Evolutionary conservation across 2,888 invertebrate species (phyloP).

Genomic region (Dioctria rufipes): DNA sequence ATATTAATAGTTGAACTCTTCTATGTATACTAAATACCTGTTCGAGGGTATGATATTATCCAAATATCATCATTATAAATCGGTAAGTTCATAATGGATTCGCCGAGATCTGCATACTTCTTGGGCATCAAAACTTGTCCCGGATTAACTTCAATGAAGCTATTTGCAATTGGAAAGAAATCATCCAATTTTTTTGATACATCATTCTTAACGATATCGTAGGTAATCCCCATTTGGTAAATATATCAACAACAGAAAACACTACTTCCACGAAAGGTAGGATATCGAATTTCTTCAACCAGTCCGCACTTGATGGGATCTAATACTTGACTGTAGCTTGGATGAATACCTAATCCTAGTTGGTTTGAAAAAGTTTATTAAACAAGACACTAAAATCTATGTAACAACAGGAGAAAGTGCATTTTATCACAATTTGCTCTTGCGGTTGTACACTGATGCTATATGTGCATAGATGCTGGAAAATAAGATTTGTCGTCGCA

Average conservation of each 20-base stretch:
- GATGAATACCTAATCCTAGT: constrained; percentile 6
- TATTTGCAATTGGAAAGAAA: constrained; percentile 79
- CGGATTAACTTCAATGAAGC: constrained; percentile 82
- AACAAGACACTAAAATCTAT: constrained; percentile 16
- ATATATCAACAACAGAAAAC: not conserved
- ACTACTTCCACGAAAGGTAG: constrained; percentile 3
- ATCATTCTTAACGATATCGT: constrained; percentile 76
- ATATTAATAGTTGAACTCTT: not conserved
- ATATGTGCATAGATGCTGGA: constrained; percentile 13
- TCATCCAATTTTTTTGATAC: constrained; percentile 76
- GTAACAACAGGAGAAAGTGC: constrained; percentile 37
- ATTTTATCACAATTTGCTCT: constrained; percentile 35
- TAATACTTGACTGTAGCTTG: constrained; percentile 10
- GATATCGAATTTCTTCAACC: not conserved
- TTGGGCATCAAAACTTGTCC: constrained; percentile 81
- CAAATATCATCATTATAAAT: constrained; percentile 85
- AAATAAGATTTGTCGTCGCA: constrained; percentile 19
- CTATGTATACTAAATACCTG: constrained; percentile 75
- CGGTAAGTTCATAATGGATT: constrained; percentile 80
- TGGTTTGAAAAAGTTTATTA: constrained; percentile 30
- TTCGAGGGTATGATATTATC: constrained; percentile 90
- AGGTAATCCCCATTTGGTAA: constrained; percentile 66
- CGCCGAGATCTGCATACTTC: constrained; percentile 78
- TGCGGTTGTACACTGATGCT: constrained; percentile 28
- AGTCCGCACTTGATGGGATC: constrained; percentile 13